Conservation (phyloP, 2,888 invertebrate genomes). For the Caenorhabditis drosophilae region DNA sequence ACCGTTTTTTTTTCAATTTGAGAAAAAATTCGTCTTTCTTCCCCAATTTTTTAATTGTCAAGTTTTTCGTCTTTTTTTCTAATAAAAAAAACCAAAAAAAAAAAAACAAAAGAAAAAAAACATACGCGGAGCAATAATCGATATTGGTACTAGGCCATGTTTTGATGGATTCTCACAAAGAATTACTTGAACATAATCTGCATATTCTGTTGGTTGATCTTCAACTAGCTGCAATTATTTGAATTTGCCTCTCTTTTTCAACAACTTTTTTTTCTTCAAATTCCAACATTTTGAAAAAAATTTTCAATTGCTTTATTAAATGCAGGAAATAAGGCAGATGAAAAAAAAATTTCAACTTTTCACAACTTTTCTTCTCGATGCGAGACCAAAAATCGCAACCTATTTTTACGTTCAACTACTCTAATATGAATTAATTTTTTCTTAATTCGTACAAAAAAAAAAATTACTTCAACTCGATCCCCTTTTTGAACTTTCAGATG, state of each 20-base stretch:
- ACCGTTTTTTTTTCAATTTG: not conserved
- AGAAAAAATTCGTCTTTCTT: not conserved
- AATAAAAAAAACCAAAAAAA: too few relatives aligned
- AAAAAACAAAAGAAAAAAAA: conserved; percentile 12
- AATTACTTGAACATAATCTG: conserved; percentile 42
- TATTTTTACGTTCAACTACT: too few relatives aligned
- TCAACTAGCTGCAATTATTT: conserved; percentile 40
- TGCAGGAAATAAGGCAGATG: not conserved
- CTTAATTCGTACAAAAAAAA: too few relatives aligned
- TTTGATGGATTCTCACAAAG: conserved; percentile 36
- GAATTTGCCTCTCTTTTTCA: not conserved
- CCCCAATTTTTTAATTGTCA: not conserved
- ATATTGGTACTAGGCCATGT: conserved; percentile 43
- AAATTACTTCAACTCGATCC: conserved; percentile 51
- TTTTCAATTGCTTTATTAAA: not conserved
- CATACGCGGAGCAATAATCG: conserved; percentile 46
- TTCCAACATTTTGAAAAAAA: not conserved
- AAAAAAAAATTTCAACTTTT: too few relatives aligned
- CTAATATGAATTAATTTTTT: too few relatives aligned
- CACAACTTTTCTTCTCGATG: too few relatives aligned
- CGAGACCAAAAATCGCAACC: too few relatives aligned
- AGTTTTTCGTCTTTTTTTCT: not conserved
- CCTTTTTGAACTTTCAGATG: conserved; percentile 48
- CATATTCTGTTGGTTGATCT: conserved; percentile 37
- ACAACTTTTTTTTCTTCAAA: not conserved